Evolutionary conservation across 2,888 invertebrate genomes (phyloP).

Genomic region (Sisyra terminalis): DNA sequence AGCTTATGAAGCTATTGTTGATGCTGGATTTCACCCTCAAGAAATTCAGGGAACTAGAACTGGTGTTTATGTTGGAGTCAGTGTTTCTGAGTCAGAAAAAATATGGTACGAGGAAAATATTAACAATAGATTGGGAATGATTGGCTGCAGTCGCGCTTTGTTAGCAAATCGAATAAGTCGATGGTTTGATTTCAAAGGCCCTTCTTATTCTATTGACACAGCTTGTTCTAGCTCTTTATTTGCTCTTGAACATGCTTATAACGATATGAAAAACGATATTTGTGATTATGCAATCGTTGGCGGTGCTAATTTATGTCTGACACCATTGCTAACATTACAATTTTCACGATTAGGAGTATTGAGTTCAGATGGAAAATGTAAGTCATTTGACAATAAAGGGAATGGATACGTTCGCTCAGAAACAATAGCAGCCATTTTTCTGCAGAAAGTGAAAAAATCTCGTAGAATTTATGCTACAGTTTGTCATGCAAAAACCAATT

Average conservation of each 20-base stretch:
- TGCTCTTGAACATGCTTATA: constrained; percentile 70
- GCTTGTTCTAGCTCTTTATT: constrained; percentile 90
- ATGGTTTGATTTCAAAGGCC: constrained; percentile 74
- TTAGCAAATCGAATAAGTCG: constrained; percentile 74
- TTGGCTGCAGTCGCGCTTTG: constrained; percentile 7
- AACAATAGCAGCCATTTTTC: too few relatives aligned
- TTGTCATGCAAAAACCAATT: too few relatives aligned
- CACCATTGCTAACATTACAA: constrained; percentile 78
- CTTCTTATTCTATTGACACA: constrained; percentile 77
- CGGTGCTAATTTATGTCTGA: constrained; percentile 69
- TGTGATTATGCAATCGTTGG: constrained; percentile 85
- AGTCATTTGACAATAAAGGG: too few relatives aligned
- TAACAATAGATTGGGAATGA: constrained; percentile 25
- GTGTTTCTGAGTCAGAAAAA: constrained; percentile 61
- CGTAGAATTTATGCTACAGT: too few relatives aligned
- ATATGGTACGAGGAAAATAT: constrained; percentile 53
- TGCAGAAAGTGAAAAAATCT: too few relatives aligned
- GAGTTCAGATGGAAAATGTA: constrained; percentile 72
- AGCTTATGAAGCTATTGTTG: too few relatives aligned
- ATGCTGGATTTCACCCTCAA: constrained; percentile 49
- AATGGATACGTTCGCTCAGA: too few relatives aligned
- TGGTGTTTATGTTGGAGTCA: constrained; percentile 65
- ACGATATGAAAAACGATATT: constrained; percentile 56
- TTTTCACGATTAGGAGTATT: constrained; percentile 67
- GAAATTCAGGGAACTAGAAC: constrained; percentile 53